These are phyloP conservation scores for Pagrus major DNA, from an alignment of 2,113 vertebrate species.

Conservation along the genomic window DNA sequence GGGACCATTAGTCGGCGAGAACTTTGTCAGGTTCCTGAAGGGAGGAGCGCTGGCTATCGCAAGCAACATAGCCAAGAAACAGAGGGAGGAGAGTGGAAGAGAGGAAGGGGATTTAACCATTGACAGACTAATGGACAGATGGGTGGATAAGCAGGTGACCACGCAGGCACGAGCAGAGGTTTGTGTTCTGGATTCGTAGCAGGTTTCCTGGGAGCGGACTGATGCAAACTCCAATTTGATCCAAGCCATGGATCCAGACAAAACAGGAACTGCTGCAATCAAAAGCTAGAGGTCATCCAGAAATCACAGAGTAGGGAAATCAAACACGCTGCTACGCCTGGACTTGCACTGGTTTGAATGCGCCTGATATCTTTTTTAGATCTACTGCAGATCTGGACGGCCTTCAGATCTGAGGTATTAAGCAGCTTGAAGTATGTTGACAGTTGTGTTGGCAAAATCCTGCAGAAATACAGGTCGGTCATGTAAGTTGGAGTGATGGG, in stretches of 20 bases:
- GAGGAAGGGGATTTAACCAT: neutral
- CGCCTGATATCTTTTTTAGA: neutral
- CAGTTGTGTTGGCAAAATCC: neutral
- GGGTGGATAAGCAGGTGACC: constrained; percentile 29
- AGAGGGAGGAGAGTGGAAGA: neutral
- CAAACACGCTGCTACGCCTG: neutral
- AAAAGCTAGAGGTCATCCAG: neutral
- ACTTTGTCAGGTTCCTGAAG: constrained; percentile 88
- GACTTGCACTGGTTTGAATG: neutral
- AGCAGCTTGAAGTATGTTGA: neutral
- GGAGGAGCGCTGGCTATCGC: constrained; percentile 85
- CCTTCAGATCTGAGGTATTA: neutral
- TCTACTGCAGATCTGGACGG: neutral
- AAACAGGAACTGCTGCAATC: constrained; percentile 1
- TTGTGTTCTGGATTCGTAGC: constrained; percentile 38
- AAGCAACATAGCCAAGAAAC: constrained; percentile 76
- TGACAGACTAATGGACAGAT: constrained; percentile 28
- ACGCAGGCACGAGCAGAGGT: neutral
- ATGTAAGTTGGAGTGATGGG: neutral
- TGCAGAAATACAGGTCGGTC: neutral
- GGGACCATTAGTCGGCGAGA: constrained; percentile 87
- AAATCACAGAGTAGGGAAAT: neutral
- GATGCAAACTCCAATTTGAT: neutral
- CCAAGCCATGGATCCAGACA: neutral
- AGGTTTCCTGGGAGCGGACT: neutral